These are phyloP conservation scores for Daubentonia madagascariensis DNA, from an alignment of 2,113 vertebrate species.

Conservation along the genomic window DNA sequence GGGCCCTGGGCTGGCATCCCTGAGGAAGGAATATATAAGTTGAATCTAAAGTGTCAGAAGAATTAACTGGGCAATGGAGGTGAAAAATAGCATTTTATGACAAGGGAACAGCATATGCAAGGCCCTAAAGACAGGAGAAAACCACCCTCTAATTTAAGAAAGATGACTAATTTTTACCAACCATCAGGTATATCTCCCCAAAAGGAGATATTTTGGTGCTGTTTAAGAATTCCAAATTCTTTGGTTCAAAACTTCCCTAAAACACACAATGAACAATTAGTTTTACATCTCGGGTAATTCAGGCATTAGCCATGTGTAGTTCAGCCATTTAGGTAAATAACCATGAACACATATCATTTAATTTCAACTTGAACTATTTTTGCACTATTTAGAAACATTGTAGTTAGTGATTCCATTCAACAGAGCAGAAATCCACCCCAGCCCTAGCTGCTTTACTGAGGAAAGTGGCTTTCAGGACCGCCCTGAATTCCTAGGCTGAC, in stretches of 20 bases:
- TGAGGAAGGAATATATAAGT: background rate
- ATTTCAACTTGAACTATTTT: conserved; percentile 20
- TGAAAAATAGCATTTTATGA: background rate
- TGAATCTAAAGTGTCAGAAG: background rate
- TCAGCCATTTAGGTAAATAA: background rate
- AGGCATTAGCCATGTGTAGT: background rate
- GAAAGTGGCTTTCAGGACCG: background rate
- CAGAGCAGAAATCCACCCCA: background rate
- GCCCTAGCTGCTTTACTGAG: background rate
- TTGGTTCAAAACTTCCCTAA: background rate
- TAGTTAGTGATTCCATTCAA: background rate
- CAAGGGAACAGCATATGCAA: background rate
- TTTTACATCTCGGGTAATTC: background rate
- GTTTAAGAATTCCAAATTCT: conserved; percentile 6
- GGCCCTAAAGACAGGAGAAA: background rate
- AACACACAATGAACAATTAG: background rate
- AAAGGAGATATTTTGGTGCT: background rate
- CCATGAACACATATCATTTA: background rate
- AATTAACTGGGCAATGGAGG: background rate
- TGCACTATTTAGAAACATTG: background rate
- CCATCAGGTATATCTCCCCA: background rate
- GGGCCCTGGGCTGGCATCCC: background rate
- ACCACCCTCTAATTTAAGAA: background rate
- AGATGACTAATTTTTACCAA: background rate
- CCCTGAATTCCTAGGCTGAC: background rate